Base-by-base conservation (phyloP, 2,888 invertebrate species). In the Drosophila fungiperda region DNA sequence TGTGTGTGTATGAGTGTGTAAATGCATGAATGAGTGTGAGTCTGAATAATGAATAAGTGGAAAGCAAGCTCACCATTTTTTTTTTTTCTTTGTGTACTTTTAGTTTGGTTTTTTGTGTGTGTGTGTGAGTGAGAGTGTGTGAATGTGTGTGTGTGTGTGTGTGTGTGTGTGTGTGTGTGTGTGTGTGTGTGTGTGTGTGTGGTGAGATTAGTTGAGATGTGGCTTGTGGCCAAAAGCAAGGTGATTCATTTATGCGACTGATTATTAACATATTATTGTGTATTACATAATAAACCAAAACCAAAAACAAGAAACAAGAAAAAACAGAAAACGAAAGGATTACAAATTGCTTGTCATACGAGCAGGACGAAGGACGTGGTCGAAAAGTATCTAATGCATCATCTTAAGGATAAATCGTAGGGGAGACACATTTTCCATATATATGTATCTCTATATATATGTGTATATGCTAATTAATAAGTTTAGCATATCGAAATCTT, bases 181-280 rank as follows among this genome's bases (percentile, higher is more conserved):
- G 48, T 15, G 48, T 2, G 29, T 20, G 11, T 12, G 52, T 26
- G 50, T 26, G 53, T 26, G 54, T 55, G 38, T 36, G 38, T 49
- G 26, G 8, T 49, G 60, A 36, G 38, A 45, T 50, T 36, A 32
- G 1, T n/a, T 68, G 64, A 48, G 69, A 48, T 49, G 38, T 59
- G 62, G 68, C 57, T 74, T 68, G 49, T 62, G 73, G 57, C 62
- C 59, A 68, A 81, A 85, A 81, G 89, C 72, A 78, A 90, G 85
- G 91, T 90, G 91, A 90, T 90, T 91, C 60, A 86, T 90, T 90
- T 87, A 88, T 86, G 87, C 84, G 90, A 90, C 90, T 91, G 90
- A 90, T 88, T 90, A 89, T 83, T 83, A 74, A 83, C 79, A 80
- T 55, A 68, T 82, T 86, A 76, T 79, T 78, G 75, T 78, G 85